Base-by-base conservation (phyloP, 2,888 invertebrate genomes). In the Ceramica pisi region DNA sequence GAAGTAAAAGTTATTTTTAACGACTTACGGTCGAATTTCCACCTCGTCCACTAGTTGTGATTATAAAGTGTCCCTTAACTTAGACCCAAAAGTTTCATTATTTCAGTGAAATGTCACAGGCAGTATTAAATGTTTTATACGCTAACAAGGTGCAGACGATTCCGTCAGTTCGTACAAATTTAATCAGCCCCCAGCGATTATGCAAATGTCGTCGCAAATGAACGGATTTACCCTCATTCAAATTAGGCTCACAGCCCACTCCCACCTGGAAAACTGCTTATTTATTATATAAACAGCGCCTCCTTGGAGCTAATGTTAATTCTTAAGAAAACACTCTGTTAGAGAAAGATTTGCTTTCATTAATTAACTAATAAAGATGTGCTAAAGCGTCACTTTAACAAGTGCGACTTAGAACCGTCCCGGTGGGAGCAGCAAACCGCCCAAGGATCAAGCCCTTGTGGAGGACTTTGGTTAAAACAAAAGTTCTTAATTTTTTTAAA, bases 171-270 rank as follows among this genome's bases (percentile, higher is more conserved):
- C 75, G 78, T 92, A 89, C 92, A 92, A 92, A 92, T 92, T 93
- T 92, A 92, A 93, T 93, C 91, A 92, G 91, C 92, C 88, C 86
- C 82, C 84, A 89, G 93, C 92, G 94, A 91, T 94, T 94, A 94
- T 94, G 94, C 83, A 91, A 93, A 94, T 94, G 87, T 88, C 80
- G 81, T 85, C 75, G 89, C 85, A 89, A 92, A 92, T 91, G 89
- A 91, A 90, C 88, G 90, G 91, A 91, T 92, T 92, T 90, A 88
- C 89, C 89, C 90, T 88, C 90, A 91, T 92, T 91, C 88, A 91
- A 92, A 92, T 92, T 90, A 91, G 87, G 88, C 89, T 91, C 87
- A 90, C 83, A 78, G 83, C 80, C 86, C 87, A 85, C 87, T 87
- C 83, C 82, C 86, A 86, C 83, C 88, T 88, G 88, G 82, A 89